Percentiles rank a stretch among this genome's conserved stretches.
Evolutionary conservation across 2,113 vertebrate genomes (phyloP).

Genomic region (Notechis scutatus): DNA sequence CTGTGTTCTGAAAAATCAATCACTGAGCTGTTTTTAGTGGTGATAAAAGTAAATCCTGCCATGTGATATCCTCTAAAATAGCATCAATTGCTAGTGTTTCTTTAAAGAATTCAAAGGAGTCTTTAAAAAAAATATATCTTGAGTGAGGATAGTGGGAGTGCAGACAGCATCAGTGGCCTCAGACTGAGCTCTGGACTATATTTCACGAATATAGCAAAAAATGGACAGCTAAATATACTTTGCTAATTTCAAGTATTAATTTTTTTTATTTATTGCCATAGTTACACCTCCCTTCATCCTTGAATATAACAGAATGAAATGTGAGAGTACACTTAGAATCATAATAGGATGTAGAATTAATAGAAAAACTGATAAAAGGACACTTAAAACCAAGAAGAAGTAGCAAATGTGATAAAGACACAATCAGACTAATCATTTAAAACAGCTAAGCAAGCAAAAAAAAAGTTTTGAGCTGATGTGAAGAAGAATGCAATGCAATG

Average conservation of each 20-base stretch:
- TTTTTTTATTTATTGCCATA: not conserved
- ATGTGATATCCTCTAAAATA: accelerated
- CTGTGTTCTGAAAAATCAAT: not conserved
- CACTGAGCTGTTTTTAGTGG: not conserved
- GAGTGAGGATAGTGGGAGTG: not conserved
- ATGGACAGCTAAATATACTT: not conserved
- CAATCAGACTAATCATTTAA: not conserved
- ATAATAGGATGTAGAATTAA: not conserved
- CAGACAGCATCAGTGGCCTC: not conserved
- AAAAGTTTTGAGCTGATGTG: not conserved
- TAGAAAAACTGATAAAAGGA: not conserved
- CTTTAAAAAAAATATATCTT: not conserved
- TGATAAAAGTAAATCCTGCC: not conserved
- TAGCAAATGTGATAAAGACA: not conserved
- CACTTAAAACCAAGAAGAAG: not conserved
- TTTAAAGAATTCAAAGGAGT: constrained; percentile 4
- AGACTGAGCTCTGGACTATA: not conserved
- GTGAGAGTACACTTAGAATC: not conserved
- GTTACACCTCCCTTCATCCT: not conserved
- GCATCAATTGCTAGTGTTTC: not conserved
- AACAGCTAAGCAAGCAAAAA: not conserved
- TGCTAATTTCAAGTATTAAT: not conserved
- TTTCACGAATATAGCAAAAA: not conserved
- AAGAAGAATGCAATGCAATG: not conserved
- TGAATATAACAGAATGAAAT: not conserved